Evolutionary conservation across 1,140 invertebrate species (phyloP).

Genomic region (Ceratitis capitata): DNA sequence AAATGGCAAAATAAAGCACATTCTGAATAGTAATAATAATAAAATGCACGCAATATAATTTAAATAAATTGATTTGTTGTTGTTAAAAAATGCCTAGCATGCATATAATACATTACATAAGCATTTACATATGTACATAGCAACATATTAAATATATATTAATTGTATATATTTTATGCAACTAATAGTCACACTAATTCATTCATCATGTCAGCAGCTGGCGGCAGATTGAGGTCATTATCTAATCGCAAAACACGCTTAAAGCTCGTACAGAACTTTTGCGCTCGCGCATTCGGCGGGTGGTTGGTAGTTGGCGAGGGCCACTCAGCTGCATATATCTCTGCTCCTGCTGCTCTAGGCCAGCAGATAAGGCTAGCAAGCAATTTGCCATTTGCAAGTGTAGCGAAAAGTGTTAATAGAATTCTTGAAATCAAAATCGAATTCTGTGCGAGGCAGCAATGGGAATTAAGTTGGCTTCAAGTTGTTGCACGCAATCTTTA

Average conservation of each 20-base stretch:
- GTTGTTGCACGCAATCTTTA: neutral
- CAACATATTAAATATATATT: neutral
- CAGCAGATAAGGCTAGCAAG: neutral
- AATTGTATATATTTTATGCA: neutral
- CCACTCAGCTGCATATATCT: neutral
- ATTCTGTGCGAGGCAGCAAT: neutral
- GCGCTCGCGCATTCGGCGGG: neutral
- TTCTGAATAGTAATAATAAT: no score
- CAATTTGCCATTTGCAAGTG: neutral
- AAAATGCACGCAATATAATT: neutral
- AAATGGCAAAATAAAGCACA: no score
- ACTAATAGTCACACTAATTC: neutral
- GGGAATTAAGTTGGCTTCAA: neutral
- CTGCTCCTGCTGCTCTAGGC: no score
- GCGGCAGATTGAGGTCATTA: constrained; percentile 36
- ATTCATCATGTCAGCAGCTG: constrained; percentile 8
- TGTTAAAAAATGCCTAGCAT: neutral
- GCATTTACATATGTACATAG: neutral
- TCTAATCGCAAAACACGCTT: constrained; percentile 18
- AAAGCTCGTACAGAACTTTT: neutral
- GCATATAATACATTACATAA: neutral
- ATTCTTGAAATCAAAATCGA: neutral
- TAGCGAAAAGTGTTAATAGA: neutral
- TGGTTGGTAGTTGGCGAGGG: neutral
- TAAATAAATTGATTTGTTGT: neutral